These are phyloP conservation scores for Echinops telfairi DNA, from an alignment of 2,113 vertebrate species.

Conservation along the genomic window DNA sequence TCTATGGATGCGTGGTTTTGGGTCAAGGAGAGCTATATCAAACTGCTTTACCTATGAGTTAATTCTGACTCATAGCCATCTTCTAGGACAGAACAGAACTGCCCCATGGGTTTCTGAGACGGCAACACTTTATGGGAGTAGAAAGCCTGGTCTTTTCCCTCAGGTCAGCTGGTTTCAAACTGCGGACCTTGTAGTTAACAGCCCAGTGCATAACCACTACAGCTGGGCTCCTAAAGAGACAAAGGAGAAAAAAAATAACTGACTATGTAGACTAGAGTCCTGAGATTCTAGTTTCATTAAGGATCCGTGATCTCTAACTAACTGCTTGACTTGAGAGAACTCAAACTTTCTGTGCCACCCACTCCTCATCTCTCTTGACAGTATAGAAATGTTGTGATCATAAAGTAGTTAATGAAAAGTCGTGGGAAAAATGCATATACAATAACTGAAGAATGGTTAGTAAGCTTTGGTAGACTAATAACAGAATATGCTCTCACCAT, in stretches of 20 bases:
- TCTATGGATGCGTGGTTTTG: neutral
- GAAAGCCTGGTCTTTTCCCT: too few relatives aligned
- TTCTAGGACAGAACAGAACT: too few relatives aligned
- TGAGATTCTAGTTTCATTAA: neutral
- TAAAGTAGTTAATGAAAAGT: slow-evolving; percentile 14
- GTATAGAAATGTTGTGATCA: neutral
- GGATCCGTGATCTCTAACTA: neutral
- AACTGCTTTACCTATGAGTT: too few relatives aligned
- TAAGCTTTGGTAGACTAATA: neutral
- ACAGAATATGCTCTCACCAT: neutral
- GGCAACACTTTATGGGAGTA: too few relatives aligned
- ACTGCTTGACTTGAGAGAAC: neutral
- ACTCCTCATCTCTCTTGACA: neutral
- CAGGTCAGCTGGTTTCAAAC: too few relatives aligned
- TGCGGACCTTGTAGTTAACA: too few relatives aligned
- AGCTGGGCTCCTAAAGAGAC: neutral
- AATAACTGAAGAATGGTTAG: neutral
- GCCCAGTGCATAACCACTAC: too few relatives aligned
- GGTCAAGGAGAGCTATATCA: neutral
- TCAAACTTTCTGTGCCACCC: neutral
- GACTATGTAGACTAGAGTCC: neutral
- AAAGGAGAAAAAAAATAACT: neutral
- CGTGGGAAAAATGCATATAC: too few relatives aligned
- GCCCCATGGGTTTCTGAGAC: too few relatives aligned
- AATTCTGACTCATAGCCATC: too few relatives aligned